Evolutionary conservation across 2,113 vertebrate species (phyloP).

Genomic region (Eudyptes chrysolophus): DNA sequence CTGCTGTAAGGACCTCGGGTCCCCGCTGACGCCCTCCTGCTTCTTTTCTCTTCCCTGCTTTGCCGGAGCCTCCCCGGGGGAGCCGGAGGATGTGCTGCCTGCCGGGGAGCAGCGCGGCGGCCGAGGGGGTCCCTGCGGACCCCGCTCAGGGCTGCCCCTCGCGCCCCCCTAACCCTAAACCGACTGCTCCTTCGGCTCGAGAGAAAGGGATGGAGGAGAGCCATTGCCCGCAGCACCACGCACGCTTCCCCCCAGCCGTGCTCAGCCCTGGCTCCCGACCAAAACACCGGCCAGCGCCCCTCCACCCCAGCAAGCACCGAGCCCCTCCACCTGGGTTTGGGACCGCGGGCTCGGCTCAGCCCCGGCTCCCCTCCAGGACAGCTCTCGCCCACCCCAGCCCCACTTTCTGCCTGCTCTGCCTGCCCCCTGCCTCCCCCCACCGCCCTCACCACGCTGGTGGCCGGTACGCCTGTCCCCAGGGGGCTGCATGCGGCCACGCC

Average conservation of each 20-base stretch:
- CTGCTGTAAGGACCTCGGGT: accelerated
- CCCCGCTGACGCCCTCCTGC: not conserved
- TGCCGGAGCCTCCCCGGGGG: not conserved
- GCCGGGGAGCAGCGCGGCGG: accelerated
- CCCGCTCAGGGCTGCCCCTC: accelerated
- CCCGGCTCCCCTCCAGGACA: not conserved
- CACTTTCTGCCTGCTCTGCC: not conserved
- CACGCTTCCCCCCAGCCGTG: accelerated
- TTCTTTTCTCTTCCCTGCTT: not conserved
- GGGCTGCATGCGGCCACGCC: not conserved
- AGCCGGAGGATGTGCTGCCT: accelerated
- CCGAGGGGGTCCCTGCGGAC: accelerated
- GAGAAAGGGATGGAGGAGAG: accelerated
- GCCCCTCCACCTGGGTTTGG: accelerated
- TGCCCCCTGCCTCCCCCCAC: not conserved
- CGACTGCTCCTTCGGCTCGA: accelerated
- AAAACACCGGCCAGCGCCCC: accelerated
- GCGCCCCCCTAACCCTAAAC: accelerated
- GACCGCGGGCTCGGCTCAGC: not conserved
- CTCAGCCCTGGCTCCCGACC: accelerated
- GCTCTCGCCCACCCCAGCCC: not conserved
- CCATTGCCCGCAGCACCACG: accelerated
- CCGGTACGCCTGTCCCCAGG: not conserved
- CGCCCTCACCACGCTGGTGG: accelerated
- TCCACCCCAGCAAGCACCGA: not conserved